Base-by-base conservation (phyloP, 2,888 invertebrate genomes). In the Pharmacophagus antenor region DNA sequence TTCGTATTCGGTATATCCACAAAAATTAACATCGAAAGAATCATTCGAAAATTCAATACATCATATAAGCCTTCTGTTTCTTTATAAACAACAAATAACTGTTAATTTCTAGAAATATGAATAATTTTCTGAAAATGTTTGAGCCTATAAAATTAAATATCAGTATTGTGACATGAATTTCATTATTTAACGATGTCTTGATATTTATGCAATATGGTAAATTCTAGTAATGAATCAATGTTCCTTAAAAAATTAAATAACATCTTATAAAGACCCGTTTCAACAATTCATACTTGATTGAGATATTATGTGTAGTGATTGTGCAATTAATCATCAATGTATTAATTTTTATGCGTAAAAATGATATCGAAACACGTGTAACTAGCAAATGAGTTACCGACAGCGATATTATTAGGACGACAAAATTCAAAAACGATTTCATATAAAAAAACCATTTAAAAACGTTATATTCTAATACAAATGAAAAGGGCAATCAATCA, bases 401-500 rank as follows among this genome's bases (percentile, higher is more conserved):
- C 15, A 31, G 3, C 12, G 31, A 31, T 31, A 12, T 2, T 31
- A 31, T 31, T 15, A 31, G 12, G 12, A 27, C 12, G 6, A 27
- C 27, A 27, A 31, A 31, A 12, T 10, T 31, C 15, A 10, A 31
- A 25, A 3, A 25, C n/a, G 7, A 25, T 25, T 25, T 25, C 23
- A 5, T 25, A 3, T 10, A 12, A 31, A 31, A 31, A 31, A 31
- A 31, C 31, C 15, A 12, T 31, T 17, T 7, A 22, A 42, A 18
- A 23, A 59, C 52, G 53, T 58, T 51, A 62, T 56, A 49, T 31
- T 57, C 63, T 59, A 59, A 55, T 66, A 69, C 68, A 70, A 68
- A 65, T 67, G 61, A 65, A 67, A 56, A 61, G 47, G 62, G 60
- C 65, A 65, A 70, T 70, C 67, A 63, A 68, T 72, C 68, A 71